These are phyloP conservation scores for Ditula angustiorana DNA, from an alignment of 2,888 invertebrate genomes.

Conservation along the genomic window DNA sequence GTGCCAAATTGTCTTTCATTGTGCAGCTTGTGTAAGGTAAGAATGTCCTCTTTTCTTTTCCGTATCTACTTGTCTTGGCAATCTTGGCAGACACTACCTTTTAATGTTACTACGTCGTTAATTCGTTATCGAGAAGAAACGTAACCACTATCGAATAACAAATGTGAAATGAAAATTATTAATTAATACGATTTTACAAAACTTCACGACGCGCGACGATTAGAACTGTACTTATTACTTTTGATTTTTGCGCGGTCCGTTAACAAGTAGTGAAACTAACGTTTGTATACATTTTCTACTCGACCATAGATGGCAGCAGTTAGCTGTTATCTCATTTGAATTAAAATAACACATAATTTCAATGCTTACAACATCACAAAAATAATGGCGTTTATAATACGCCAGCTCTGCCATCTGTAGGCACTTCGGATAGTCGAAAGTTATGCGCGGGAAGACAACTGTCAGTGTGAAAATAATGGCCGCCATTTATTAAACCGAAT, in stretches of 20 bases:
- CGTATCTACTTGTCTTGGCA: too few species aligned
- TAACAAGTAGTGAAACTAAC: neutral
- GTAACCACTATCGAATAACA: too few species aligned
- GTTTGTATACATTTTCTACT: neutral
- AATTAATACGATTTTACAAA: too few species aligned
- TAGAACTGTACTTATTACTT: too few species aligned
- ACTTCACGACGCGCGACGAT: too few species aligned
- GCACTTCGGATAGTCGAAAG: neutral
- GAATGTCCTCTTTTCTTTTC: too few species aligned
- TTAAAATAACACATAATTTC: neutral
- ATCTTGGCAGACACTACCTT: too few species aligned
- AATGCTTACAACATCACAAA: neutral
- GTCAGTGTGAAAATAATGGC: neutral
- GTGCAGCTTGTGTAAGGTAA: constrained; percentile 93
- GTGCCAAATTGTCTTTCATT: constrained; percentile 91
- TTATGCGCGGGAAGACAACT: neutral
- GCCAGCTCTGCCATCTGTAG: neutral
- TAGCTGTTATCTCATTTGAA: neutral
- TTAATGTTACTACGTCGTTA: too few species aligned
- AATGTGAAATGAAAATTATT: too few species aligned
- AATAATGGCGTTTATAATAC: neutral
- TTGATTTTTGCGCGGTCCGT: neutral
- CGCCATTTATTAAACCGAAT: neutral
- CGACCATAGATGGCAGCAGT: neutral
- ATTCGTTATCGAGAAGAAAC: too few species aligned